Evolutionary conservation across 2,797 vertebrate genomes (phyloP).

Genomic region (Dipus sagitta): DNA sequence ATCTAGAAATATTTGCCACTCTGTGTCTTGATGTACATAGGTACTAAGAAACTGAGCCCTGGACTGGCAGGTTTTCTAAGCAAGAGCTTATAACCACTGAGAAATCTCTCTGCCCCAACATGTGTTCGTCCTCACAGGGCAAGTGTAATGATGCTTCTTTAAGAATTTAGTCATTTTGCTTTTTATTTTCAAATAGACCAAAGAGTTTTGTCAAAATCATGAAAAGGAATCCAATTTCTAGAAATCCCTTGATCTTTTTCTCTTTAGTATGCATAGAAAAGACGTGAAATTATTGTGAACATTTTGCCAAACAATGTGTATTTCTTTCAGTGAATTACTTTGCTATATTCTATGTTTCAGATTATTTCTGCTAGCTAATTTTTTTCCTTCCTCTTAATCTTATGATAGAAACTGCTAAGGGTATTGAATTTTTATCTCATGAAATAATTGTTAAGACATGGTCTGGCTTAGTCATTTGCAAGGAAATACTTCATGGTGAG

Average conservation of each 20-base stretch:
- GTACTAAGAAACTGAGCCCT: too few relatives aligned
- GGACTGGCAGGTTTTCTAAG: too few relatives aligned
- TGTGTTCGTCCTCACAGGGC: not conserved
- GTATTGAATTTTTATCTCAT: slow-evolving; percentile 10
- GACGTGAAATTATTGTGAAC: not conserved
- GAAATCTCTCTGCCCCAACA: too few relatives aligned
- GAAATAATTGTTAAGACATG: slow-evolving; percentile 60
- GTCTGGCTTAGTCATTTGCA: slow-evolving; percentile 49
- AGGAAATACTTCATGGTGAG: slow-evolving; percentile 49
- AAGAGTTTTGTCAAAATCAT: not conserved
- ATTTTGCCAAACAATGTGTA: not conserved
- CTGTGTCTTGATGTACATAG: too few relatives aligned
- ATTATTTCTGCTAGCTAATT: not conserved
- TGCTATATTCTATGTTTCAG: not conserved
- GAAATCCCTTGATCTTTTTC: not conserved
- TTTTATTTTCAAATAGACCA: slow-evolving; percentile 47
- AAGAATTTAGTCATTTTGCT: not conserved
- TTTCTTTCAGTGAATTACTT: slow-evolving; percentile 35
- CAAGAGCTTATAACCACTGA: too few relatives aligned
- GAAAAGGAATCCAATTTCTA: slow-evolving; percentile 5
- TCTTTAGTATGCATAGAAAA: not conserved
- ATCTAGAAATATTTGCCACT: too few relatives aligned
- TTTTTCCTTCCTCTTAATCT: not conserved
- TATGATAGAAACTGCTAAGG: slow-evolving; percentile 28
- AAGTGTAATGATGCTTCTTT: not conserved